Base-by-base conservation (phyloP, 2,113 vertebrate genomes). In the Oriolus oriolus region DNA sequence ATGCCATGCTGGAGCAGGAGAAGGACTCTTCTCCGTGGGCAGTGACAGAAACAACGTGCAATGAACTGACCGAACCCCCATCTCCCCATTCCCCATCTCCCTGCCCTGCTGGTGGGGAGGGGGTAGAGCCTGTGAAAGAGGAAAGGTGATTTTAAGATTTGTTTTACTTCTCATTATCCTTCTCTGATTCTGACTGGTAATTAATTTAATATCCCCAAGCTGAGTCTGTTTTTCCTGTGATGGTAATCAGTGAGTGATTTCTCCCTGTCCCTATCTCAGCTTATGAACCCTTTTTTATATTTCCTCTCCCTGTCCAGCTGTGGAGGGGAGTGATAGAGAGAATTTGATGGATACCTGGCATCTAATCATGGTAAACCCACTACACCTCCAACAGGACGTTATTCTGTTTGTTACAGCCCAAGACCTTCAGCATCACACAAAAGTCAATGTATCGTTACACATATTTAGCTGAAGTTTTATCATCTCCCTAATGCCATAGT, bases 1-100 rank as follows among this genome's bases (percentile, higher is more conserved):
- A 49, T 37, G 13, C 11, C 1, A 0, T 0, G 0, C 17, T 69
- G 63, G 14, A 61, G 9, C 17, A 76, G 53, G 21, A 7, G 24
- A 61, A 61, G 35, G 35, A 54, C 35, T 76, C 22, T 16, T 49
- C 4, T 49, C 4, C 22, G 11, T 27, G 21, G 56, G 30, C 18
- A 49, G 35, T 5, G 20, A 22, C 17, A 69, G 47, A 61, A 83
- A 41, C 13, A 23, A 7, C 0, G 0, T 2, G 2, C 7, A 8
- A 20, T 54, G 39, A 69, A 49, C 21, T 44, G 87, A 61, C 12
- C 0, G n/a, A n/a, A n/a, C n/a, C n/a, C n/a, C n/a, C n/a, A 0
- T 11, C 22, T 63, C 10, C 13, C 24, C 13, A 22, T 27, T 54
- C 8, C 10, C 63, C 30, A 31, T 53, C 6, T 75, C 39, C 20